Percentiles rank a stretch among this genome's conserved stretches.
phyloP scores from a whole-genome alignment of 2,888 invertebrate genomes.

The Tigriopus californicus region DNA sequence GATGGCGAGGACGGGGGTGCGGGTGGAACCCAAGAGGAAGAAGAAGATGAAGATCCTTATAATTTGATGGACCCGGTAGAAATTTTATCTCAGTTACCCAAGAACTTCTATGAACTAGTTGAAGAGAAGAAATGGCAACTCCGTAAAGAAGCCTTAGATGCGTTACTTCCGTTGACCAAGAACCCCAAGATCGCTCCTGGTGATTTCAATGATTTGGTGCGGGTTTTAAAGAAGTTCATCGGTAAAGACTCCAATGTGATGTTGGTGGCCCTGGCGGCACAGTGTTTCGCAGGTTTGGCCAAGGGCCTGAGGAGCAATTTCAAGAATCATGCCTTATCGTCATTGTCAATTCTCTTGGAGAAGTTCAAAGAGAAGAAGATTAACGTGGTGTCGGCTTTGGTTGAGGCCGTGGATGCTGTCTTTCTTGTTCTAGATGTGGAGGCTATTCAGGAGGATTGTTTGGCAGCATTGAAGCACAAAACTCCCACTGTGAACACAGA shows the following conservation, averaged over 20 bases:
- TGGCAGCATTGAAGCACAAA: constrained; percentile 71
- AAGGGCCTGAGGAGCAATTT: constrained; percentile 70
- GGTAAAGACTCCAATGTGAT: constrained; percentile 89
- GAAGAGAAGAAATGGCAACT: constrained; percentile 96
- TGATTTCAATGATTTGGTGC: constrained; percentile 75
- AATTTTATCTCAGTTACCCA: constrained; percentile 73
- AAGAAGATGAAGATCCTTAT: constrained; percentile 58
- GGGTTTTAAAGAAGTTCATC: constrained; percentile 71
- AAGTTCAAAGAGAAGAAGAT: constrained; percentile 96
- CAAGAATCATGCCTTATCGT: constrained; percentile 56
- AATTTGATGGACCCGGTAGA: constrained; percentile 82
- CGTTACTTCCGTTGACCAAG: constrained; percentile 46
- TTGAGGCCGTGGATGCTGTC: constrained; percentile 77
- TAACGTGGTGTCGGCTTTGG: constrained; percentile 61
- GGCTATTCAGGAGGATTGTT: constrained; percentile 46
- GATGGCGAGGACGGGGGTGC: constrained; percentile 16
- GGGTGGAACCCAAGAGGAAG: constrained; percentile 30
- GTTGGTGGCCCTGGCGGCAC: constrained; percentile 65
- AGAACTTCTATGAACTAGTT: constrained; percentile 69
- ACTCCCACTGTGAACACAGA: constrained; percentile 77
- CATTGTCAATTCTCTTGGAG: constrained; percentile 60
- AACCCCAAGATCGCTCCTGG: constrained; percentile 71
- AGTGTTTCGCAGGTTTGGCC: constrained; percentile 62
- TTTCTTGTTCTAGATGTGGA: constrained; percentile 37
- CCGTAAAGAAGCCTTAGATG: constrained; percentile 74